phyloP scores from a whole-genome alignment of 2,113 vertebrate species.

The Prunella himalayana region DNA sequence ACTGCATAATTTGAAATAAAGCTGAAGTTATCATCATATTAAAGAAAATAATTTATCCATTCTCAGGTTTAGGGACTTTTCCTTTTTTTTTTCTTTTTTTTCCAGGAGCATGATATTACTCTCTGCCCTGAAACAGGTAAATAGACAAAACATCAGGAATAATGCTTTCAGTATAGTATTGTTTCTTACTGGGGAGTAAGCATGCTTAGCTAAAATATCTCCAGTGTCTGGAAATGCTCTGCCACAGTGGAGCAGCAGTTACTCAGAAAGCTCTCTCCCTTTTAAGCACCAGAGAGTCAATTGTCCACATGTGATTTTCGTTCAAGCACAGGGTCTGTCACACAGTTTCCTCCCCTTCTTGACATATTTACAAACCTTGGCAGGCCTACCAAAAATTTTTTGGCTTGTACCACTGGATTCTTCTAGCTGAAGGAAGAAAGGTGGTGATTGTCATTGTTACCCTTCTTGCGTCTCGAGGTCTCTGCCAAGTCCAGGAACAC shows the following conservation, averaged over 20 bases:
- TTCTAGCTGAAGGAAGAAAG: background rate
- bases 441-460: background rate
- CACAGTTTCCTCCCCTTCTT: background rate
- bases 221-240: background rate
- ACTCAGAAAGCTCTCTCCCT: background rate
- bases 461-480: background rate
- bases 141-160: background rate
- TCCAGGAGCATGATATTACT: background rate
- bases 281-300: background rate
- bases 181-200: background rate
- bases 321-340: background rate
- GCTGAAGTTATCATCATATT: background rate
- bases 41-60: background rate
- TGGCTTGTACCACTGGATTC: background rate
- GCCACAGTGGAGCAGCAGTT: background rate
- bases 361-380: constrained; percentile 31
- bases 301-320: background rate
- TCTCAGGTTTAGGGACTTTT: background rate
- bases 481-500: background rate
- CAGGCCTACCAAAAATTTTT: background rate
- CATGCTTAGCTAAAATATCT: background rate
- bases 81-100: background rate
- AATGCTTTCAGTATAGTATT: background rate
- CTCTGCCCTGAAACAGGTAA: background rate
- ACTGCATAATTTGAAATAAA: background rate